Evolutionary conservation across 2,888 invertebrate species (phyloP).

Genomic region (Phyllotreta striolata): DNA sequence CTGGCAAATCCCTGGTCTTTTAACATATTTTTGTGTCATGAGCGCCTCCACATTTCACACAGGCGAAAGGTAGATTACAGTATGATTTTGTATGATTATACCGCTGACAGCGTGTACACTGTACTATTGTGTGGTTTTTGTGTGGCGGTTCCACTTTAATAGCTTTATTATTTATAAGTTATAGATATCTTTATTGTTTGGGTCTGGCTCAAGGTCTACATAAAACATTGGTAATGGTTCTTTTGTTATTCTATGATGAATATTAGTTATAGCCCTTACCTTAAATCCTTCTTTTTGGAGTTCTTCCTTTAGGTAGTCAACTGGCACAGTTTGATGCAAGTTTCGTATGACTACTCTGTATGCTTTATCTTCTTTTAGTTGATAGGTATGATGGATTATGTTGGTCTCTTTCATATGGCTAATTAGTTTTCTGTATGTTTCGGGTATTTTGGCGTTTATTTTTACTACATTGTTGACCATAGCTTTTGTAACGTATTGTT

Average conservation of each 20-base stretch:
- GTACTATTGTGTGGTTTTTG: neutral
- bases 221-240: conserved; percentile 11
- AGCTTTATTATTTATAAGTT: neutral
- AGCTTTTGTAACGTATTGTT: conserved; percentile 18
- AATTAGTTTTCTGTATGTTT: conserved; percentile 14
- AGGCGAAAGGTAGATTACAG: neutral
- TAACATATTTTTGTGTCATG: conserved; percentile 4
- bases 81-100: conserved; percentile 3
- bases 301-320: conserved; percentile 7
- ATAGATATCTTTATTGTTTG: conserved; percentile 6
- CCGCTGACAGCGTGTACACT: neutral
- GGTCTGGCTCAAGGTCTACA: conserved; percentile 6
- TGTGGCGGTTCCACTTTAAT: conserved; percentile 1
- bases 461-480: conserved; percentile 13
- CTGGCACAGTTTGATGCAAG: neutral
- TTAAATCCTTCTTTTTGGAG: neutral
- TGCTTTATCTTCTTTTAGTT: conserved; percentile 6
- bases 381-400: conserved; percentile 14
- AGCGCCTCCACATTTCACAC: conserved; percentile 3
- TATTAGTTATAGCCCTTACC: conserved; percentile 10
- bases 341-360: conserved; percentile 10
- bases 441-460: conserved; percentile 7
- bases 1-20: conserved; percentile 5
- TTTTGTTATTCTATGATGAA: conserved; percentile 11
- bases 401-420: neutral